A percentile compares a stretch with the other conserved stretches of the same genome.
These are phyloP conservation scores for Coregonus clupeaformis DNA, from an alignment of 2,113 vertebrate species.

Conservation along the genomic window DNA sequence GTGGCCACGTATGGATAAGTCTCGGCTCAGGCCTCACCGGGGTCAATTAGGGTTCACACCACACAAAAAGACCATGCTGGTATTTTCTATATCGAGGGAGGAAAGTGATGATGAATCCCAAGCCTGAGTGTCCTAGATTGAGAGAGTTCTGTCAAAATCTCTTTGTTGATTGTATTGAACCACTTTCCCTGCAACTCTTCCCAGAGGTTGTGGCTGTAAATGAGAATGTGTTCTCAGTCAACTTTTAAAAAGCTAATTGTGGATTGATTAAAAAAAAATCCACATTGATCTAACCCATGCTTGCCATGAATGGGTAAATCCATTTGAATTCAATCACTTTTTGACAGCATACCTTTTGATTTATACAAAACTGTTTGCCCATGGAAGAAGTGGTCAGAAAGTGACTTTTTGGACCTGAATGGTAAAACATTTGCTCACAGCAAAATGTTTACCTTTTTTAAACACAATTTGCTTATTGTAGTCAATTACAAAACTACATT, in stretches of 20 bases:
- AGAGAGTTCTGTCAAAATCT: not conserved
- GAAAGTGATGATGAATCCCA: not conserved
- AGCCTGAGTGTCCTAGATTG: not conserved
- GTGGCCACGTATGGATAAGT: conserved; percentile 18
- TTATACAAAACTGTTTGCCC: too few relatives aligned
- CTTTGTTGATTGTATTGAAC: not conserved
- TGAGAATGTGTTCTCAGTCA: not conserved
- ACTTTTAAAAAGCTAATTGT: not conserved
- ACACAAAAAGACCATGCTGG: conserved; percentile 10
- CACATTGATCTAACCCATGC: not conserved
- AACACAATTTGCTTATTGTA: too few relatives aligned
- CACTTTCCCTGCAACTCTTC: not conserved
- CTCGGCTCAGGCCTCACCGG: conserved; percentile 18
- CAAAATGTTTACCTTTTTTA: too few relatives aligned
- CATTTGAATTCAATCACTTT: too few relatives aligned
- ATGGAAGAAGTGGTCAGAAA: too few relatives aligned
- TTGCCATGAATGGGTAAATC: too few relatives aligned
- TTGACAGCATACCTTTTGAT: too few relatives aligned
- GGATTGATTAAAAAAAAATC: not conserved
- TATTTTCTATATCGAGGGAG: not conserved
- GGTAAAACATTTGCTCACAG: too few relatives aligned
- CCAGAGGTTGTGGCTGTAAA: not conserved
- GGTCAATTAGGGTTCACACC: conserved; percentile 30
- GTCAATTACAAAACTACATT: too few relatives aligned
- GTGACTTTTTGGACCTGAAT: too few relatives aligned